Evolutionary conservation across 2,888 invertebrate species (phyloP), one percentile per base, ranked within the genome.

Genomic region (Scotopteryx bipunctaria): DNA sequence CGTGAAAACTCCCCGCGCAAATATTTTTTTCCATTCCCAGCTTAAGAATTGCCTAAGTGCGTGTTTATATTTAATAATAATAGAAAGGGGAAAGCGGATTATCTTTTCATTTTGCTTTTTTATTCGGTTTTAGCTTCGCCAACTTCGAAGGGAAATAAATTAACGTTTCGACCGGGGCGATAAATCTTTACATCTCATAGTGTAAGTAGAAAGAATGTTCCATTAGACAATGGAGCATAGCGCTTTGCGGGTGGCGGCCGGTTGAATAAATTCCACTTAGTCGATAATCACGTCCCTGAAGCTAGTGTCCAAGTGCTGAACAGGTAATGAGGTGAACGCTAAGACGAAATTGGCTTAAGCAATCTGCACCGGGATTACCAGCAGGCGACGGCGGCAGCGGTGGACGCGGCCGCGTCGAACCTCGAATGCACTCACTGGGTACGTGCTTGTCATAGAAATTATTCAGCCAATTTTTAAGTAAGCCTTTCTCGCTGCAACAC

Each of bases 371-470:
- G 52, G 67, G 64, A 75, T 36, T 42, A 55, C 55, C 59, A 55
- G 56, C 40, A 60, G 61, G 60, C 61, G 62, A n/a, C 9, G 25
- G 15, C 4, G 17, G 23, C 43, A 61, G 55, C 66, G 62, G 15
- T 59, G 46, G n/a, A 44, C 41, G 49, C 42, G 47, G 68, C 55
- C 73, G 69, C 72, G 75, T 71, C 76, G 73, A 66, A 74, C 71
- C 73, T 74, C 71, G 66, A 76, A 78, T 85, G 84, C 85, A 83
- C 82, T 82, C 72, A 67, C 66, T 66, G 68, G 65, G 79, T 79
- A 88, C 88, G 88, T 89, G 89, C 81, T 86, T 81, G 75, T 87
- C 86, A 88, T 89, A 83, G 79, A 75, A 87, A 89, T 84, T 81
- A 83, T 81, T 72, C 68, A 64, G 74, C 77, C 85, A 86, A 87